Evolutionary conservation across 2,113 vertebrate genomes (phyloP).

Genomic region (Hydrolagus affinis): DNA sequence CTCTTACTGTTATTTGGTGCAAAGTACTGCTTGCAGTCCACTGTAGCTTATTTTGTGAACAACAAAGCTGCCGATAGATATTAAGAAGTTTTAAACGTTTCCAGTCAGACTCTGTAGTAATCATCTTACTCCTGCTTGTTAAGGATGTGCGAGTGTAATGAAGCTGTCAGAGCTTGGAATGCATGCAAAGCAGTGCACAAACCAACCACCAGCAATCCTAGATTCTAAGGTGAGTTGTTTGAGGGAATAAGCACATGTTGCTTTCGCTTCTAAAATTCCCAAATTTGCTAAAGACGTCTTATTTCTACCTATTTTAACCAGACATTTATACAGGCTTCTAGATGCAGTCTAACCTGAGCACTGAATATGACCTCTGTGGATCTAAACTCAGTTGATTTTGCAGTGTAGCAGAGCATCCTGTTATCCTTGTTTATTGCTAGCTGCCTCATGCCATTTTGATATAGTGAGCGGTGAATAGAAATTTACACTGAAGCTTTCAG

Average conservation of each 20-base stretch:
- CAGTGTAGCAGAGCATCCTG: too few species aligned
- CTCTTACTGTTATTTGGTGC: neutral
- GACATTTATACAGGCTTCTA: too few species aligned
- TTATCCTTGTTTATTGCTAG: too few species aligned
- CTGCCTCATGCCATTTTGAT: too few species aligned
- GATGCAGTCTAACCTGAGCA: too few species aligned
- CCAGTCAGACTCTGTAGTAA: neutral
- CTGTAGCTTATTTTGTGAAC: neutral
- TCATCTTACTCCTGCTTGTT: constrained; percentile 22
- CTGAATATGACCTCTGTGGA: too few species aligned
- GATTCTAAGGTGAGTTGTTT: constrained; percentile 49
- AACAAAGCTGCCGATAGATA: neutral
- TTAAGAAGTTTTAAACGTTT: neutral
- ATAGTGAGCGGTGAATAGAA: too few species aligned
- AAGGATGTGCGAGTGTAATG: constrained; percentile 47
- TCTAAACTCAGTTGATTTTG: too few species aligned
- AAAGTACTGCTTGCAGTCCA: neutral
- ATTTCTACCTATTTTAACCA: too few species aligned
- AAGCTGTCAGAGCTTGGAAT: constrained; percentile 47
- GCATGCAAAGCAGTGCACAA: constrained; percentile 44
- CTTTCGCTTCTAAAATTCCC: neutral
- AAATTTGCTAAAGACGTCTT: too few species aligned
- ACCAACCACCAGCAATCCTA: constrained; percentile 44
- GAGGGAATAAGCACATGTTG: neutral
- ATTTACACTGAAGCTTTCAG: too few species aligned